Percentiles rank a stretch among this genome's conserved stretches.
Conservation (phyloP, 2,888 invertebrate genomes). For the Augiades crinisus region DNA sequence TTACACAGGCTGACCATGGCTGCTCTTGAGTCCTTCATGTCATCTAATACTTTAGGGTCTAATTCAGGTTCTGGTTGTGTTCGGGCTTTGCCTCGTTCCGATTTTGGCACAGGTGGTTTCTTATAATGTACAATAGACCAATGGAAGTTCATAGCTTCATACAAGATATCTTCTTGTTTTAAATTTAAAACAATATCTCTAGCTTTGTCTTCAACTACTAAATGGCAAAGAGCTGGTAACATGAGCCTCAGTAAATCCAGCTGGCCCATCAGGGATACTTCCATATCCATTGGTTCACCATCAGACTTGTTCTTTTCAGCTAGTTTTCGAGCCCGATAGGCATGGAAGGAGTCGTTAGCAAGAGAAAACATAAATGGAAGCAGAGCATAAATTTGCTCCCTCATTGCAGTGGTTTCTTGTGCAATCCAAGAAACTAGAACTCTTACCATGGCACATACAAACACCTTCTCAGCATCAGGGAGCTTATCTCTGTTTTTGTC, state of each 20-base stretch:
- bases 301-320: slow-evolving; percentile 85
- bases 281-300: slow-evolving; percentile 74
- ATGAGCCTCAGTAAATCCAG: slow-evolving; percentile 90
- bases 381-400: slow-evolving; percentile 89
- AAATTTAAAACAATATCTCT: slow-evolving; percentile 88
- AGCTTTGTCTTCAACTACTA: slow-evolving; percentile 94
- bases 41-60: slow-evolving; percentile 87
- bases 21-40: slow-evolving; percentile 91
- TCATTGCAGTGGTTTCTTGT: slow-evolving; percentile 94
- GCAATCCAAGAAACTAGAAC: slow-evolving; percentile 94
- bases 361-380: slow-evolving; percentile 90
- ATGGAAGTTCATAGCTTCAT: slow-evolving; percentile 90
- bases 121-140: slow-evolving; percentile 94
- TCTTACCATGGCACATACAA: slow-evolving; percentile 92
- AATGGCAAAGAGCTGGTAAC: slow-evolving; percentile 94
- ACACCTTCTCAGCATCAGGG: slow-evolving; percentile 86
- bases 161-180: slow-evolving; percentile 90
- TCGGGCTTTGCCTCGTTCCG: slow-evolving; percentile 88
- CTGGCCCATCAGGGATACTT: slow-evolving; percentile 74
- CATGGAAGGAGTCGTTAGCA: slow-evolving; percentile 91
- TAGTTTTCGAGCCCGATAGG: slow-evolving; percentile 84
- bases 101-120: slow-evolving; percentile 89
- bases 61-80: slow-evolving; percentile 89
- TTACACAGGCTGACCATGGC: slow-evolving; percentile 95
- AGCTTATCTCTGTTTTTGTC: slow-evolving; percentile 87